Evolutionary conservation across 2,888 invertebrate species (phyloP), one percentile per base, ranked within the genome.

Genomic region (Eupithecia insigniata): DNA sequence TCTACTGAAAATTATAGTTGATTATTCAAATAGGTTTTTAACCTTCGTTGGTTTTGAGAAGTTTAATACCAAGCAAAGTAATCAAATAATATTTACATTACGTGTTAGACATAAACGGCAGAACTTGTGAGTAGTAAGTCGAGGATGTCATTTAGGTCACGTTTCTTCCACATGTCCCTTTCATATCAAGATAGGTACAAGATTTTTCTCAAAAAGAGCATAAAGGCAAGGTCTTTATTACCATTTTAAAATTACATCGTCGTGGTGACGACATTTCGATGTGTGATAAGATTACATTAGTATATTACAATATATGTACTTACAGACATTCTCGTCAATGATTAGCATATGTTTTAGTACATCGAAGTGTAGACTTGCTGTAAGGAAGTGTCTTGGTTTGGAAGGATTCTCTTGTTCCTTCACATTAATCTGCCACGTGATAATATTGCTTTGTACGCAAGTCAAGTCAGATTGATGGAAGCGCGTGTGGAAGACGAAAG

Each of bases 91-190:
- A 71, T 74, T 71, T 74, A 69, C 61, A 71, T 71, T 66, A 71
- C 71, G 62, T 74, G 66, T 71, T 66, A 74, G 74, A 62, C 70
- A 76, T 71, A 74, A 78, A 76, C 80, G 79, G 82, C 82, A 83
- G 79, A 80, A 76, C 78, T 71, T 82, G 79, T 82, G 81, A 79
- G 80, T 83, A 80, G 79, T 81, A 82, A 82, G 80, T 80, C 80
- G 80, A 81, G 75, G 79, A 79, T 78, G 80, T 80, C 79, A 79
- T 79, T 76, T 72, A 76, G 74, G 78, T 78, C 74, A 78, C 73
- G 67, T 67, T 65, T 67, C 71, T 74, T 69, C 60, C 65, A 72
- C 61, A 30, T 70, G 60, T 69, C 30, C 71, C 64, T 70, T 55
- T 60, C 30, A 65, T 69, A 34, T 39, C 60, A 60, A 22, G 30